These are phyloP conservation scores for Hemiprocne comata DNA, from an alignment of 2,113 vertebrate genomes.

Conservation along the genomic window DNA sequence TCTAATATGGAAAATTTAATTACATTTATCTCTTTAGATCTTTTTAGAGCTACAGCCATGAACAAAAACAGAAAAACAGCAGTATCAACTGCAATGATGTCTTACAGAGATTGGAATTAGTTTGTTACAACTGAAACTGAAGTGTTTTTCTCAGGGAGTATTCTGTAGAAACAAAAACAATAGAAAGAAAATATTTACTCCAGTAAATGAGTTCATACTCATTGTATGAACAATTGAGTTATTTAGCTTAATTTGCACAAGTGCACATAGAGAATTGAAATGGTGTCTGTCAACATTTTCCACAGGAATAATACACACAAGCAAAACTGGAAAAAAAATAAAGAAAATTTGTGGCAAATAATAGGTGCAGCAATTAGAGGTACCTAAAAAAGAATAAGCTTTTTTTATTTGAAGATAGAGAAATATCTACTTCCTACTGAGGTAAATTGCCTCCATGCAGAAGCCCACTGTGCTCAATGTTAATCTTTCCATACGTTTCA, in stretches of 20 bases:
- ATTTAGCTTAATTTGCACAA: slow-evolving; percentile 21
- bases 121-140: neutral
- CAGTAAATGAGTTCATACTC: neutral
- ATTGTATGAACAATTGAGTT: neutral
- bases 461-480: neutral
- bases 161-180: neutral
- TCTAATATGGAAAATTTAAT: neutral
- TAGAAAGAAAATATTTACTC: slow-evolving; percentile 18
- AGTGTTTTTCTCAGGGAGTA: neutral
- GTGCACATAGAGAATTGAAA: neutral
- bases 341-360: neutral
- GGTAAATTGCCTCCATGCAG: neutral
- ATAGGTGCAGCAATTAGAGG: neutral
- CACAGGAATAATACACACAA: neutral
- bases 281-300: neutral
- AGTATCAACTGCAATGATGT: neutral
- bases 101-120: neutral
- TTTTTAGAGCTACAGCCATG: neutral
- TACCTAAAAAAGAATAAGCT: neutral
- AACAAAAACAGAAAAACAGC: neutral
- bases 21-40: neutral
- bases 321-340: neutral
- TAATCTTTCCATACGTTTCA: neutral
- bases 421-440: neutral
- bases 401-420: neutral